Percentiles rank a stretch among this genome's conserved stretches.
These are phyloP conservation scores for Bruchidius siliquastri DNA, from an alignment of 2,888 invertebrate species.

Conservation along the genomic window DNA sequence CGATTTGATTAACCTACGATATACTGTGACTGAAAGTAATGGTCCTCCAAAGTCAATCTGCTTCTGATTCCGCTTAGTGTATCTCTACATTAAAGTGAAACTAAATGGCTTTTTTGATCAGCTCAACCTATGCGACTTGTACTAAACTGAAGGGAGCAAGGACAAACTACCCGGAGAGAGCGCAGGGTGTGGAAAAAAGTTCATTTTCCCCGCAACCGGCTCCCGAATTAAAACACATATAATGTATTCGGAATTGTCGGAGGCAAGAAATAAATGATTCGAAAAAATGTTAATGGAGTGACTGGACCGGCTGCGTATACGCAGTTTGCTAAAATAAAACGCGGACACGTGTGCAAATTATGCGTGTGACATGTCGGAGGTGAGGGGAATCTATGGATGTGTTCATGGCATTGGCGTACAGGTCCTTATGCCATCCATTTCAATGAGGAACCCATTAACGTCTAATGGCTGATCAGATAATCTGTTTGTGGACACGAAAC, in stretches of 20 bases:
- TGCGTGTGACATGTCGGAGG: slow-evolving; percentile 19
- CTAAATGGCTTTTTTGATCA: background rate
- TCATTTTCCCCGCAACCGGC: slow-evolving; percentile 1
- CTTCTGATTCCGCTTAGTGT: too few relatives aligned
- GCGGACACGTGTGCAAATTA: slow-evolving; percentile 30
- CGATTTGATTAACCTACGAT: too few relatives aligned
- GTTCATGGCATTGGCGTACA: background rate
- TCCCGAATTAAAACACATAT: slow-evolving; percentile 18
- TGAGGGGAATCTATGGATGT: background rate
- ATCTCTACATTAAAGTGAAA: too few relatives aligned
- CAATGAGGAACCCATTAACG: too few relatives aligned
- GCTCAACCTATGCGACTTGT: background rate
- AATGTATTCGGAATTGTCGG: slow-evolving; percentile 24
- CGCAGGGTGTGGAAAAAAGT: background rate
- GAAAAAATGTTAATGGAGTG: slow-evolving; percentile 43
- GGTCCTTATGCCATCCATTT: too few relatives aligned
- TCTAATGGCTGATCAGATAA: too few relatives aligned
- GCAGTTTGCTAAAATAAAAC: slow-evolving; percentile 36
- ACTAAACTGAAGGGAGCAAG: background rate
- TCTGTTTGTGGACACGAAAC: too few relatives aligned
- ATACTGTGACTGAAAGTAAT: too few relatives aligned
- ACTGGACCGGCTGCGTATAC: slow-evolving; percentile 25
- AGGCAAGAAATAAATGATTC: slow-evolving; percentile 37
- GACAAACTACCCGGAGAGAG: background rate
- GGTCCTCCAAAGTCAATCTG: too few relatives aligned